phyloP scores from a whole-genome alignment of 2,113 vertebrate species.

The Nymphicus hollandicus region DNA sequence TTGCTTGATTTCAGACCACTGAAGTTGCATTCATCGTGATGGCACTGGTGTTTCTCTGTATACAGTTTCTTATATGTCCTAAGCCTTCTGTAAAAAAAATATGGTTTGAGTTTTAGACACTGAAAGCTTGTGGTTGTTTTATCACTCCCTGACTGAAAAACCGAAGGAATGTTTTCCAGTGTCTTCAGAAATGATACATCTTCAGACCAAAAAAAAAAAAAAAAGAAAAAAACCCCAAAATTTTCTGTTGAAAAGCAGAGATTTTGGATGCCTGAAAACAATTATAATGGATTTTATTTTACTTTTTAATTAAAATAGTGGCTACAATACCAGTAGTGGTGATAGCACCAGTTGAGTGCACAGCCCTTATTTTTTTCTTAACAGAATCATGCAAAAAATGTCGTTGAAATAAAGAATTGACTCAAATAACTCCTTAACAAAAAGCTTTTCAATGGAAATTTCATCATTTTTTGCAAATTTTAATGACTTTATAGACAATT shows the following conservation, averaged over 20 bases:
- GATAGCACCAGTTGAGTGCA: background rate
- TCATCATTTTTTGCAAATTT: background rate
- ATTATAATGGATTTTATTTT: background rate
- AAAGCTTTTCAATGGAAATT: background rate
- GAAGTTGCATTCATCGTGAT: fast-evolving
- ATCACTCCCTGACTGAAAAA: background rate
- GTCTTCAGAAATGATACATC: background rate
- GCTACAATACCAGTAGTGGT: background rate
- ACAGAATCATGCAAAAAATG: background rate
- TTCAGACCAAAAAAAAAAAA: background rate
- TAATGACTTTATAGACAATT: background rate
- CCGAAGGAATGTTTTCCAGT: background rate
- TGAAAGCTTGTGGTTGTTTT: background rate
- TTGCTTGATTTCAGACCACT: background rate
- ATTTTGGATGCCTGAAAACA: background rate
- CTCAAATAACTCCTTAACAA: background rate
- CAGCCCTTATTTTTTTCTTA: background rate
- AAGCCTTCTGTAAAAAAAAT: background rate
- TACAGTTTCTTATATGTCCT: background rate
- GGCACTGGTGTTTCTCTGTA: background rate
- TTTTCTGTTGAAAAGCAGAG: background rate
- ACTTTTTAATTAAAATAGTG: background rate
- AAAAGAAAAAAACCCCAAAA: background rate
- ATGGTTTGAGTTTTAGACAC: background rate
- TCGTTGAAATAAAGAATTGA: background rate